Conservation (phyloP, 2,797 vertebrate species). For the Vipera ursinii region DNA sequence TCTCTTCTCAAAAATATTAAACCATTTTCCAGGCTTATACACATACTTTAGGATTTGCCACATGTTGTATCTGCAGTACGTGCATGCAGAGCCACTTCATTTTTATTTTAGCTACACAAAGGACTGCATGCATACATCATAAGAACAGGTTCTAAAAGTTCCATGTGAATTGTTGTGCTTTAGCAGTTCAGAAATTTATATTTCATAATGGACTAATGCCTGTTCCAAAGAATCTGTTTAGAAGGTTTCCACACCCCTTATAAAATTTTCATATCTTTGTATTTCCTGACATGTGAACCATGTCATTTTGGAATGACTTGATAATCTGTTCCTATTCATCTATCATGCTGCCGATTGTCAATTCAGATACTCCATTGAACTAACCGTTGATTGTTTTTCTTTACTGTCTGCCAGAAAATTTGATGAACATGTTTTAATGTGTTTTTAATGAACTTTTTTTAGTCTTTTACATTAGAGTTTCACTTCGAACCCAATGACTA, state of each 20-base stretch:
- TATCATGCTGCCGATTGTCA: background rate
- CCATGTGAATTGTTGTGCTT: background rate
- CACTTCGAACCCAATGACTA: slow-evolving; percentile 93
- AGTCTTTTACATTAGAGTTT: slow-evolving; percentile 98
- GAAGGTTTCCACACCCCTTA: background rate
- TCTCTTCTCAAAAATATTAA: background rate
- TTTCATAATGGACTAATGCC: background rate
- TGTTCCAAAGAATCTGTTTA: background rate
- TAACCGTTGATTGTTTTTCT: background rate
- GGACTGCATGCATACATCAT: background rate
- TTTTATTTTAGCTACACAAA: background rate
- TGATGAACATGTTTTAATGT: background rate
- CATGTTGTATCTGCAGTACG: background rate
- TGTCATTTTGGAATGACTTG: background rate
- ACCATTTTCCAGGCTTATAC: background rate
- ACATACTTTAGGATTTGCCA: background rate
- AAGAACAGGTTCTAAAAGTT: background rate
- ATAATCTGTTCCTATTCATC: background rate
- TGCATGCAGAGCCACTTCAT: background rate
- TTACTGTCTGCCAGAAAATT: background rate
- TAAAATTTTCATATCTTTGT: background rate
- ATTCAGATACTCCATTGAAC: background rate
- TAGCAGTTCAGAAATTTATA: background rate
- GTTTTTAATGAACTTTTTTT: slow-evolving; percentile 39
- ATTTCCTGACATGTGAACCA: background rate